A percentile compares a stretch with the other conserved stretches of the same genome.
Conservation (phyloP, 2,888 invertebrate genomes). For the Dimorphilus gyrociliatus region DNA sequence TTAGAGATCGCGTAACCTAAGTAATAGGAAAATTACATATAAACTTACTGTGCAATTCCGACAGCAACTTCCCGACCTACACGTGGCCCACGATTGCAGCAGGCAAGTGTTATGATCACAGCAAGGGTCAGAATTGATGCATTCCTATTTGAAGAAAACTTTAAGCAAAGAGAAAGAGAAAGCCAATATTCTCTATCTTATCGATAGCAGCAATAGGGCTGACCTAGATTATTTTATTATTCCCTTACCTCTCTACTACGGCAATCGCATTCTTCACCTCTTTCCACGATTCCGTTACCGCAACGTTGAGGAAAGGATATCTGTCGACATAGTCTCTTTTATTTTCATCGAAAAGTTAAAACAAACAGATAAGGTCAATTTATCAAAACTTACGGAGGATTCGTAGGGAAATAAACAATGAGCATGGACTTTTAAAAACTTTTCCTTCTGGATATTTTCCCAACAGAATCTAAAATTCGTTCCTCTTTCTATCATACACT, state of each 20-base stretch:
- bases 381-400: too few relatives aligned
- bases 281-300: slow-evolving; percentile 83
- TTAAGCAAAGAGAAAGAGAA: neutral
- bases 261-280: slow-evolving; percentile 91
- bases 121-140: slow-evolving; percentile 71
- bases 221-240: too few relatives aligned
- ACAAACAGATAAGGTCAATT: too few relatives aligned
- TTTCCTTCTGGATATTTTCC: too few relatives aligned
- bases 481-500: too few relatives aligned
- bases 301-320: slow-evolving; percentile 51
- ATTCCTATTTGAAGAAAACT: slow-evolving; percentile 44
- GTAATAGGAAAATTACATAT: neutral
- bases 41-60: slow-evolving; percentile 62
- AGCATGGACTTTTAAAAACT: too few relatives aligned
- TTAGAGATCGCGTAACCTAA: neutral
- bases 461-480: too few relatives aligned
- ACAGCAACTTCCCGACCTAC: slow-evolving; percentile 81
- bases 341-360: too few relatives aligned
- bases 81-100: slow-evolving; percentile 78
- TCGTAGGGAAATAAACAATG: too few relatives aligned
- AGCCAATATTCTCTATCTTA: slow-evolving; percentile 1
- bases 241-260: slow-evolving; percentile 54
- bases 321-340: too few relatives aligned
- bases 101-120: slow-evolving; percentile 95
- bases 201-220: too few relatives aligned